Conservation (phyloP, 2,888 invertebrate genomes). For the Parelbella ahira region DNA sequence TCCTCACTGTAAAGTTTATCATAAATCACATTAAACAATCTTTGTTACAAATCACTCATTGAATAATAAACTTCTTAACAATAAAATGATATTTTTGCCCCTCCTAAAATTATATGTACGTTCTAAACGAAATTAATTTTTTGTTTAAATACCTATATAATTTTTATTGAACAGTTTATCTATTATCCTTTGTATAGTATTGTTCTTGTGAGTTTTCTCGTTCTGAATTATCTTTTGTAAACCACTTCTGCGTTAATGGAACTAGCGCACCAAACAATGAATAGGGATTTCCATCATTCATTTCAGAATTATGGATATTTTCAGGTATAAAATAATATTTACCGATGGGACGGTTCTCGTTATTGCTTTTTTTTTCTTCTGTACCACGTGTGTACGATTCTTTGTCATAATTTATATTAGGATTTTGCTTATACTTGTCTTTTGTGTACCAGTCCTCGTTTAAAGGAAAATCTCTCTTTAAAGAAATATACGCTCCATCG, state of each 20-base stretch:
- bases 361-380: neutral
- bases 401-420: constrained; percentile 7
- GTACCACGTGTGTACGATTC: constrained; percentile 3
- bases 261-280: constrained; percentile 36
- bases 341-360: neutral
- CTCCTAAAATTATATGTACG: too few relatives aligned
- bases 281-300: constrained; percentile 26
- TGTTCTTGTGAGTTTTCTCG: constrained; percentile 18
- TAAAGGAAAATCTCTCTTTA: constrained; percentile 3
- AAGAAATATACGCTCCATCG: neutral
- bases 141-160: too few relatives aligned
- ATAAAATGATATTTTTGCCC: too few relatives aligned
- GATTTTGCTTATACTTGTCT: constrained; percentile 6
- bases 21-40: too few relatives aligned
- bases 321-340: constrained; percentile 7
- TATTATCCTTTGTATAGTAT: too few relatives aligned
- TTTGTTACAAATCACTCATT: too few relatives aligned
- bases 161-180: too few relatives aligned
- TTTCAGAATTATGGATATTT: constrained; percentile 6
- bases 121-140: too few relatives aligned
- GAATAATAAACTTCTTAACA: too few relatives aligned
- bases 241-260: constrained; percentile 39
- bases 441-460: constrained; percentile 10
- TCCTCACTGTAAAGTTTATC: too few relatives aligned
- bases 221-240: constrained; percentile 30